Conservation (phyloP, 2,797 vertebrate genomes). For the Falco peregrinus region DNA sequence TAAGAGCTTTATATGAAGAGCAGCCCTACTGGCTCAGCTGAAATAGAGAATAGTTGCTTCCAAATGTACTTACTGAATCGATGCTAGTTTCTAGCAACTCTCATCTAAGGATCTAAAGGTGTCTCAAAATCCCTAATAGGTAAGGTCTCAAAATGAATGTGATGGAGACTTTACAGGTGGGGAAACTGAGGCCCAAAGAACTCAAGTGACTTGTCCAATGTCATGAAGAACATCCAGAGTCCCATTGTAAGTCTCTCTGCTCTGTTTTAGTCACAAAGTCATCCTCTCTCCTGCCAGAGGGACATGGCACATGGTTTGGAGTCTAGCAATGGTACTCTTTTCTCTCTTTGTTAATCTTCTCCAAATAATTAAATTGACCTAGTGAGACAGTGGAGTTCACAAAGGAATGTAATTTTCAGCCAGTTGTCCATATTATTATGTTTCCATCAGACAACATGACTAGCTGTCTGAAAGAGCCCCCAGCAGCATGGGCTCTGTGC, state of each 20-base stretch:
- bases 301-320: neutral
- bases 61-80: neutral
- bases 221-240: neutral
- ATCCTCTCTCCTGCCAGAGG: neutral
- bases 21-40: neutral
- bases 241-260: neutral
- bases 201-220: neutral
- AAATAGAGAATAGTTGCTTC: neutral
- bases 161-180: neutral
- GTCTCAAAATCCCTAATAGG: neutral
- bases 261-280: neutral
- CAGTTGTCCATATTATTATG: neutral
- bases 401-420: conserved; percentile 11
- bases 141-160: neutral
- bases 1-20: neutral
- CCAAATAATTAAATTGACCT: conserved; percentile 60
- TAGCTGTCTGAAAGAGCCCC: neutral
- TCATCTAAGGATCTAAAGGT: neutral
- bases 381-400: neutral
- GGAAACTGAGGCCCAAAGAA: neutral
- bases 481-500: neutral
- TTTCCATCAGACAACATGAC: neutral
- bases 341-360: conserved; percentile 12
- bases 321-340: neutral
- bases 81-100: neutral